phyloP scores from a whole-genome alignment of 2,888 invertebrate species.

The Clostera curtula region DNA sequence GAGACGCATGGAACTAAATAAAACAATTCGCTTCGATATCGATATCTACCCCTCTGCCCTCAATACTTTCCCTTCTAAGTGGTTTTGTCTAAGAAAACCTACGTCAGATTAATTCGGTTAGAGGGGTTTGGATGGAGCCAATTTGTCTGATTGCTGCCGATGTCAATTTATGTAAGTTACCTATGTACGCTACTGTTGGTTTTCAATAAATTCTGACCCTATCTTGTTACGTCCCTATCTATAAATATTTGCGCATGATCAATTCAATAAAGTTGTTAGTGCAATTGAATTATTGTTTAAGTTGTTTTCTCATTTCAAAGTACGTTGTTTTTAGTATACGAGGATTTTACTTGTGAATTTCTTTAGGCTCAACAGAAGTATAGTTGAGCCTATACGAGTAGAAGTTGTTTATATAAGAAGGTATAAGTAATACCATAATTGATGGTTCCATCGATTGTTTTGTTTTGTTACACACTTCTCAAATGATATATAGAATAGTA shows the following conservation, averaged over 20 bases:
- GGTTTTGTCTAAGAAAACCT: slow-evolving; percentile 68
- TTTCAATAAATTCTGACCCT: slow-evolving; percentile 72
- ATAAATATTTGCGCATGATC: slow-evolving; percentile 74
- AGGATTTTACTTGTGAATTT: too few species aligned
- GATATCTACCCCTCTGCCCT: slow-evolving; percentile 26
- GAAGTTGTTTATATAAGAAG: too few species aligned
- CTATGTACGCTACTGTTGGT: slow-evolving; percentile 56
- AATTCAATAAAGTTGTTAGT: slow-evolving; percentile 62
- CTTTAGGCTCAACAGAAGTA: too few species aligned
- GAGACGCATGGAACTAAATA: slow-evolving; percentile 21
- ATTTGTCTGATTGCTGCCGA: slow-evolving; percentile 75
- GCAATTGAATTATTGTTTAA: slow-evolving; percentile 41
- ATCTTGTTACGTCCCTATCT: slow-evolving; percentile 63
- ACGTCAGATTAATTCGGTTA: slow-evolving; percentile 69
- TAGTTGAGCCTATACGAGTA: too few species aligned
- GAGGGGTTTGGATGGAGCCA: slow-evolving; percentile 69
- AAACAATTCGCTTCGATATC: slow-evolving; percentile 31
- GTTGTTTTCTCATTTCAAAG: slow-evolving; percentile 15
- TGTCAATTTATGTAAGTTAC: slow-evolving; percentile 62
- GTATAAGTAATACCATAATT: too few species aligned
- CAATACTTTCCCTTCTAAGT: slow-evolving; percentile 53
- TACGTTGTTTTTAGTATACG: slow-evolving; percentile 7
- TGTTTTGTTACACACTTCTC: too few species aligned
- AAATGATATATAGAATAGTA: too few species aligned
- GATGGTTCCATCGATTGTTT: too few species aligned